Percentiles rank a stretch among this genome's conserved stretches.
phyloP scores from a whole-genome alignment of 2,888 invertebrate species.

The Poecilobothrus nobilitatus region DNA sequence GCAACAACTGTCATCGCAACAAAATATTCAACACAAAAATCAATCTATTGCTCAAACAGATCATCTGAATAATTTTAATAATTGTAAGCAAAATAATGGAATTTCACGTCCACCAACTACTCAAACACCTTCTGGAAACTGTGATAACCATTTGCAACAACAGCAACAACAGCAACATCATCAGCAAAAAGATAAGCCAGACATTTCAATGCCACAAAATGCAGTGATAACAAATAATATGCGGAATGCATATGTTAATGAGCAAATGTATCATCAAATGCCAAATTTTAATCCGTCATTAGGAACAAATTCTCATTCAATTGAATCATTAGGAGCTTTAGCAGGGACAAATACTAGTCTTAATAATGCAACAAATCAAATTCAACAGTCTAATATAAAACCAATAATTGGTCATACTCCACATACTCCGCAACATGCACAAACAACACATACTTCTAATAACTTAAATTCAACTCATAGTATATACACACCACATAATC shows the following conservation, averaged over 20 bases:
- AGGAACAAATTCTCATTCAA: slow-evolving; percentile 42
- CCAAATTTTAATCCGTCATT: slow-evolving; percentile 38
- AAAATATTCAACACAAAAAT: slow-evolving; percentile 22
- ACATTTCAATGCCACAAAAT: background rate
- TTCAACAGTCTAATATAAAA: background rate
- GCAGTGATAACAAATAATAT: slow-evolving; percentile 27
- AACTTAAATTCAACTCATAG: background rate
- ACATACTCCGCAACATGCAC: background rate
- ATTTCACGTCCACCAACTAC: slow-evolving; percentile 40
- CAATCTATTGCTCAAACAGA: slow-evolving; percentile 30
- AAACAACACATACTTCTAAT: background rate
- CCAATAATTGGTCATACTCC: background rate
- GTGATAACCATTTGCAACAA: slow-evolving; percentile 22
- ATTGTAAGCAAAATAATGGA: slow-evolving; percentile 34
- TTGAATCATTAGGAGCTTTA: background rate
- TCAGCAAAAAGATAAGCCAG: slow-evolving; percentile 24
- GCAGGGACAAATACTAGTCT: background rate
- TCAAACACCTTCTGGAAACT: slow-evolving; percentile 33
- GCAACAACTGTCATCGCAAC: slow-evolving; percentile 21
- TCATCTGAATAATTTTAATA: slow-evolving; percentile 38
- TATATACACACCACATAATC: background rate
- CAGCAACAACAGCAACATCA: slow-evolving; percentile 33
- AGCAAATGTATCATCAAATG: slow-evolving; percentile 35
- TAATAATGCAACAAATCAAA: background rate
- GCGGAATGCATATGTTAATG: slow-evolving; percentile 27